A percentile compares a stretch with the other conserved stretches of the same genome.
Conservation (phyloP, 2,797 vertebrate genomes). For the Coluber constrictor region DNA sequence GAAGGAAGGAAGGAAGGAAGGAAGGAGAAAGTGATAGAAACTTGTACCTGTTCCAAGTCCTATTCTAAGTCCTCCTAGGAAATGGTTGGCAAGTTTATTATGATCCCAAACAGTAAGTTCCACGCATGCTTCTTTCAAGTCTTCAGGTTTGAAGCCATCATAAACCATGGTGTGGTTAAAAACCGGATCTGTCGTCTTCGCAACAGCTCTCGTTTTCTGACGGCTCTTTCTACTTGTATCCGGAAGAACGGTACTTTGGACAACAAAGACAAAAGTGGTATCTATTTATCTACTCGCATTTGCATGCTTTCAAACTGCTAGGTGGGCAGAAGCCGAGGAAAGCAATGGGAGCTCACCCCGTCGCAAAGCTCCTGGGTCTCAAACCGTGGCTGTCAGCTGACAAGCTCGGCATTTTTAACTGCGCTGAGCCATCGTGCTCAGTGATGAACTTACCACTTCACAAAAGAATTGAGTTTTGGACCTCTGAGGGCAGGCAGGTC, state of each 20-base stretch:
- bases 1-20: background rate
- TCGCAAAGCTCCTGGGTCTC: fast-evolving
- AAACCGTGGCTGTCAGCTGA: background rate
- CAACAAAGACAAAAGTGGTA: background rate
- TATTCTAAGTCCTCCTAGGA: conserved; percentile 87
- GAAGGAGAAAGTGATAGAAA: background rate
- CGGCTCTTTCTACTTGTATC: conserved; percentile 84
- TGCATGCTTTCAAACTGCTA: background rate
- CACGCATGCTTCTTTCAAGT: conserved; percentile 85
- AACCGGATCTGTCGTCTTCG: conserved; percentile 81
- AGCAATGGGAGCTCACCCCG: background rate
- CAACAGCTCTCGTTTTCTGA: conserved; percentile 87
- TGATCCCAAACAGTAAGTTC: conserved; percentile 96
- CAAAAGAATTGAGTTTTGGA: conserved; percentile 85
- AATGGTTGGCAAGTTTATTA: conserved; percentile 84
- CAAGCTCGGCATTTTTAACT: background rate
- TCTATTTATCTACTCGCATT: background rate
- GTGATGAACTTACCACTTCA: conserved; percentile 84
- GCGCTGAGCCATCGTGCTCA: background rate
- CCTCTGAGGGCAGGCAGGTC: conserved; percentile 83
- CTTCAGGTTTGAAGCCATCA: conserved; percentile 83
- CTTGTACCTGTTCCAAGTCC: conserved; percentile 85
- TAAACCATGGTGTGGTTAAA: conserved; percentile 98
- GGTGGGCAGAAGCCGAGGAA: background rate
- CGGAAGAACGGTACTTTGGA: conserved; percentile 83